Evolutionary conservation across 2,888 invertebrate genomes (phyloP), one percentile per base, ranked within the genome.

Genomic region (Baronia brevicornis): DNA sequence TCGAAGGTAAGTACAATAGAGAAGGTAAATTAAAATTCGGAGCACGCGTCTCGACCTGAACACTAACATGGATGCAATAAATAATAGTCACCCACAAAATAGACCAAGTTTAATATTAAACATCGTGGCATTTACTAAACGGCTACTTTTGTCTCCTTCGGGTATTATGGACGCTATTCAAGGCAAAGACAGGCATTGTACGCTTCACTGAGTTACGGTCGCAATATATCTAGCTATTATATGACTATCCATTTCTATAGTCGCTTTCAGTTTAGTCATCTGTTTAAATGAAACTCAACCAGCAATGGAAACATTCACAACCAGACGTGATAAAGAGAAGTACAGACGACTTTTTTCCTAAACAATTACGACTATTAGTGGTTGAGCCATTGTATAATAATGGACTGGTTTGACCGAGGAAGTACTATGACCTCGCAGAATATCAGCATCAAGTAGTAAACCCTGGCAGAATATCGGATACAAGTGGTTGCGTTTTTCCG

Each of bases 111-210:
- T 52, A 44, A 55, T 54, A 57, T 54, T 50, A 51, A 57, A 49
- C 42, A 46, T 33, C 39, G 43, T 33, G 43, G 33, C 36, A 35
- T 33, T 36, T 40, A 36, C 38, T 45, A 46, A 50, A 36, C 47
- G 45, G 46, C 43, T 44, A 56, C 55, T 51, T 47, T 46, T 54
- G 54, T 56, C 44, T 48, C 42, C 35, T 28, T 37, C 41, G 41
- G 43, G 46, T 42, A 38, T 45, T 45, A 43, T 34, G 28, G 35
- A 30, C 33, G 33, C 38, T 42, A 49, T 58, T 54, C 50, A 50
- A 29, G 33, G 41, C 44, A 48, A 49, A 50, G 52, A 48, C 58
- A 48, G 41, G 44, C 40, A 57, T 58, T 59, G 54, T 60, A 31
- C 31, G 18, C 13, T n/a, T 10, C 30, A n/a, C 31, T 56, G 52